Base-by-base conservation (phyloP, 2,888 invertebrate species). In the Crepidodera aurea region DNA sequence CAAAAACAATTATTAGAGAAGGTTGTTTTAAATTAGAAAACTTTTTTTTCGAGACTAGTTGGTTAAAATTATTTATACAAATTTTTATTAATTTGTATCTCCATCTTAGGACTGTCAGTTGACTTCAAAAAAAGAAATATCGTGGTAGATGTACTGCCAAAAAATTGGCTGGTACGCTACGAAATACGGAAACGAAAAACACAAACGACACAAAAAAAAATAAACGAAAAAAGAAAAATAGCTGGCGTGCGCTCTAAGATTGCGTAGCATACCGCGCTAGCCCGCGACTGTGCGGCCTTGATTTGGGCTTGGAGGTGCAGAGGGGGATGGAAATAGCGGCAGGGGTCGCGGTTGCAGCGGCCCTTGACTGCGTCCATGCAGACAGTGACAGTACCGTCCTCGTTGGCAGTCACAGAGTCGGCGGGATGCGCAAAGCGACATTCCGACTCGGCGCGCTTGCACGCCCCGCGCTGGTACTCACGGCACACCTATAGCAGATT, bases 291-390 rank as follows among this genome's bases (percentile, higher is more conserved):
- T 90, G 94, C 94, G 88, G 91, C 88, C 93, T 94, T 94, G 91
- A 95, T 93, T 92, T 94, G 94, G 90, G 93, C 93, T 92, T 94
- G 94, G 88, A 97, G 95, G 93, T 97, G 96, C 90, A 95, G 92
- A 89, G 96, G 96, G 88, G 96, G 96, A 91, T 97, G 96, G 92
- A 96, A 96, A 94, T 96, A 96, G 91, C 96, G 94, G 93, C 97
- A 97, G 89, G 94, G 94, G 89, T 96, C 95, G 90, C 96, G 94
- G 89, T 93, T 91, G 91, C 96, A 96, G 90, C 94, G 92, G 89
- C 94, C 94, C 90, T 94, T 94, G 89, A 96, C 93, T 90, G 94
- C 96, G 91, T 97, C 96, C 96, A 96, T 96, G 94, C 97, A 97
- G 90, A 96, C 96, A 88, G 96, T 96, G 90, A 96, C 96, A 87